Evolutionary conservation across 2,888 invertebrate species (phyloP).

Genomic region (Criorhina ranunculi): DNA sequence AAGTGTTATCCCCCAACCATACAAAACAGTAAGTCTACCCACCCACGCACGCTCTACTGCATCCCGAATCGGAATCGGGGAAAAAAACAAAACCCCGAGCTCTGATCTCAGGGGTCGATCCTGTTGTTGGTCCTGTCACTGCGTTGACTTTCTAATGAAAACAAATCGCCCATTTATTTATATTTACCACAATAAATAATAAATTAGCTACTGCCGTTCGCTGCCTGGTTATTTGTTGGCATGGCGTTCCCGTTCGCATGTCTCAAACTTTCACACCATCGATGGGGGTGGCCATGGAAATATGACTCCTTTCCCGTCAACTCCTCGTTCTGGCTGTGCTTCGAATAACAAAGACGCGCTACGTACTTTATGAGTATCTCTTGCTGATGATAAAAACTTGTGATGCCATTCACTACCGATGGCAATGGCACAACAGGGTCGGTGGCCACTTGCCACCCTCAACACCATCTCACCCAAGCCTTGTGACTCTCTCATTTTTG

Average conservation of each 20-base stretch:
- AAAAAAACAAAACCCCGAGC: constrained; percentile 4
- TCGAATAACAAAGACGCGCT: constrained; percentile 66
- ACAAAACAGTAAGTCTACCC: background rate
- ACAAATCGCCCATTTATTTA: constrained; percentile 78
- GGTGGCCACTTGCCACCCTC: constrained; percentile 36
- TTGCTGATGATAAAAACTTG: constrained; percentile 72
- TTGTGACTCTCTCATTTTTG: background rate
- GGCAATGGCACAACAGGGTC: constrained; percentile 46
- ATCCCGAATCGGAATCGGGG: constrained; percentile 19
- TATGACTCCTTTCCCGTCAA: background rate
- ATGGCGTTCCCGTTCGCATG: constrained; percentile 15
- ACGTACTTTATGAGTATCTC: constrained; percentile 67
- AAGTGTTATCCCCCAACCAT: constrained; percentile 24
- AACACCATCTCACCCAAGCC: constrained; percentile 31
- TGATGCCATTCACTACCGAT: constrained; percentile 50
- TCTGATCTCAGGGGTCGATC: constrained; percentile 26
- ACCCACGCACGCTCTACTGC: background rate
- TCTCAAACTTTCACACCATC: constrained; percentile 38
- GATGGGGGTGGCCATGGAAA: background rate
- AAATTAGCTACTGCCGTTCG: constrained; percentile 74
- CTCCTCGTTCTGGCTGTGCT: constrained; percentile 42
- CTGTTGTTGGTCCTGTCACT: constrained; percentile 22
- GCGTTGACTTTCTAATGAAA: constrained; percentile 75
- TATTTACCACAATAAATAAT: constrained; percentile 78
- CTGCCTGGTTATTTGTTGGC: constrained; percentile 48